These are phyloP conservation scores for Spizella passerina DNA, from an alignment of 2,797 vertebrate genomes.

Conservation along the genomic window DNA sequence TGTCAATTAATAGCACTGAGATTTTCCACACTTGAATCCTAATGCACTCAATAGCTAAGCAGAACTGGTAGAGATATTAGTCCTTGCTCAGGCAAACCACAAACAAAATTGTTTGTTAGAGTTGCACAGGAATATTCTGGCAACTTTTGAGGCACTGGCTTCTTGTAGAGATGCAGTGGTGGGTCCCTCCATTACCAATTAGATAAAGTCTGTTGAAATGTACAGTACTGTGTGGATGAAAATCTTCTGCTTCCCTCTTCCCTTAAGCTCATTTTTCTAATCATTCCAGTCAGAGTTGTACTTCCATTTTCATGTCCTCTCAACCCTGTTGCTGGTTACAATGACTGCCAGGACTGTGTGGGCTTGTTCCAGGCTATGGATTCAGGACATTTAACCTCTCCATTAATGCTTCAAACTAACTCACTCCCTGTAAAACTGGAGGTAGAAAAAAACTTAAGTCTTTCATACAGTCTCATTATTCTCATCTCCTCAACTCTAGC, in stretches of 20 bases:
- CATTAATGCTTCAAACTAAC: slow-evolving; percentile 24
- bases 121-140: neutral
- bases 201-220: neutral
- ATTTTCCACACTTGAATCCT: neutral
- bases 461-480: slow-evolving; percentile 59
- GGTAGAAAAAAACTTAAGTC: neutral
- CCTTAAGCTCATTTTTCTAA: neutral
- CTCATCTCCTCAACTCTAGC: slow-evolving; percentile 35
- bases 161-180: neutral
- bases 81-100: neutral
- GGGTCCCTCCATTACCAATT: neutral
- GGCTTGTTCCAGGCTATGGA: slow-evolving; percentile 1
- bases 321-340: neutral
- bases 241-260: neutral
- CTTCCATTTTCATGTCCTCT: neutral
- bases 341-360: neutral
- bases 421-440: slow-evolving; percentile 2
- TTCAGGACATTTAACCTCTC: slow-evolving; percentile 33
- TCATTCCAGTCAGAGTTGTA: neutral
- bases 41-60: neutral
- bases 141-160: neutral
- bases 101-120: neutral
- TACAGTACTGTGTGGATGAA: neutral
- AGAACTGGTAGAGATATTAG: neutral
- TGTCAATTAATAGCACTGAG: neutral